phyloP scores from a whole-genome alignment of 2,888 invertebrate genomes.

The Hemaris fuciformis region DNA sequence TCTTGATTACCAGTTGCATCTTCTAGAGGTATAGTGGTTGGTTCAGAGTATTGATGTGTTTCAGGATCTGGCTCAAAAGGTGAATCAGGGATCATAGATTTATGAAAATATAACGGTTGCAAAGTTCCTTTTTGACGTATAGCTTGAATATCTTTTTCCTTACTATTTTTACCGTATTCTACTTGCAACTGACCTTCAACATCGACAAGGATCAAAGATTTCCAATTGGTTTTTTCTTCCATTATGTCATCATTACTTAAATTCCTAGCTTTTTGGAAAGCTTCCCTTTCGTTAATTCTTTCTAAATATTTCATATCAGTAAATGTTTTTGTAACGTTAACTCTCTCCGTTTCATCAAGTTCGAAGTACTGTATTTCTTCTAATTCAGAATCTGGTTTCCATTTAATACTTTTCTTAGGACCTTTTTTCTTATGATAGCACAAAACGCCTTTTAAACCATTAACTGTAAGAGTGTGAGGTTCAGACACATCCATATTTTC shows the following conservation, averaged over 20 bases:
- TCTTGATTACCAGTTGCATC: conserved; percentile 93
- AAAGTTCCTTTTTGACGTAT: conserved; percentile 92
- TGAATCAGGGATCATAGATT: conserved; percentile 92
- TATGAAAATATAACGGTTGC: conserved; percentile 90
- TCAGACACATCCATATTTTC: conserved; percentile 63
- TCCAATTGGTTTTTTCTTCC: conserved; percentile 91
- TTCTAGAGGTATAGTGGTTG: conserved; percentile 92
- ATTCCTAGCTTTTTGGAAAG: conserved; percentile 89
- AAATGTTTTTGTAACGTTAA: conserved; percentile 96
- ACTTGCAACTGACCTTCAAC: conserved; percentile 84
- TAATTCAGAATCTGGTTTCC: conserved; percentile 90
- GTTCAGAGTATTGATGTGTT: conserved; percentile 88
- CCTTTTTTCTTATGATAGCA: conserved; percentile 88
- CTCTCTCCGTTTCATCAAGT: conserved; percentile 96
- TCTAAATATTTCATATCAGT: conserved; percentile 96
- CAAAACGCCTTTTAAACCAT: conserved; percentile 88
- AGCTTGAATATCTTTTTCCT: conserved; percentile 93
- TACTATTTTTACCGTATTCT: conserved; percentile 88
- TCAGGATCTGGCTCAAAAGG: conserved; percentile 93
- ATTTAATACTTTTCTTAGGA: conserved; percentile 90
- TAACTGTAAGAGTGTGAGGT: conserved; percentile 68
- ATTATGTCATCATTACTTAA: conserved; percentile 88
- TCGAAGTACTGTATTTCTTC: conserved; percentile 95
- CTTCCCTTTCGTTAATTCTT: conserved; percentile 91
- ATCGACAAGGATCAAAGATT: conserved; percentile 86